Conservation (phyloP, 2,797 vertebrate genomes). For the Tenualosa ilisha region DNA sequence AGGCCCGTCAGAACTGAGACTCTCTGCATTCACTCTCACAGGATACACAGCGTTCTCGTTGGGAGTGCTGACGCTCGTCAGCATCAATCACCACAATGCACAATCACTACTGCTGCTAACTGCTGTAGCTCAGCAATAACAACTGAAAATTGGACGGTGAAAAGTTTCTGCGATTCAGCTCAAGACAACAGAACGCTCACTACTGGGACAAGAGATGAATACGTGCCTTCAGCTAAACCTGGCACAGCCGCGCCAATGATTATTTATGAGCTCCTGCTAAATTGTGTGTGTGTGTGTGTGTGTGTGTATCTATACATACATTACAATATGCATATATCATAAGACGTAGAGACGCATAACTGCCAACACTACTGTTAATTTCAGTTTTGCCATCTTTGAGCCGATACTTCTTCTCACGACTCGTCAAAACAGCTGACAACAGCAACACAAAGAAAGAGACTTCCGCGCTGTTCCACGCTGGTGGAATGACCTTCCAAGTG, state of each 20-base stretch:
- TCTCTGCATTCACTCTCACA: neutral
- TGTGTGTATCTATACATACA: too few species aligned
- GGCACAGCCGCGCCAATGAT: neutral
- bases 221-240: neutral
- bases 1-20: too few species aligned
- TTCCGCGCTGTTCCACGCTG: too few species aligned
- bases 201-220: neutral
- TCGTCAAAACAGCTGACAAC: neutral
- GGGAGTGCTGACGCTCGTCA: neutral
- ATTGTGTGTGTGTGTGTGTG: too few species aligned
- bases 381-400: neutral
- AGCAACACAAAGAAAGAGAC: neutral
- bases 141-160: neutral
- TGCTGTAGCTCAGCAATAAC: neutral
- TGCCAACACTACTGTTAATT: neutral
- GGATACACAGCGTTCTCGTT: neutral
- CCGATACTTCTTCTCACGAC: too few species aligned
- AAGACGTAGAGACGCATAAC: neutral
- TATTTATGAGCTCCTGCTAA: neutral
- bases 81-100: neutral
- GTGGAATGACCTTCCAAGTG: too few species aligned
- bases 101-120: neutral
- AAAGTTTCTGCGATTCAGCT: neutral
- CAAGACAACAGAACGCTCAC: neutral
- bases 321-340: too few species aligned